Conservation (phyloP, 2,888 invertebrate species). For the Pyrochroa serraticornis region DNA sequence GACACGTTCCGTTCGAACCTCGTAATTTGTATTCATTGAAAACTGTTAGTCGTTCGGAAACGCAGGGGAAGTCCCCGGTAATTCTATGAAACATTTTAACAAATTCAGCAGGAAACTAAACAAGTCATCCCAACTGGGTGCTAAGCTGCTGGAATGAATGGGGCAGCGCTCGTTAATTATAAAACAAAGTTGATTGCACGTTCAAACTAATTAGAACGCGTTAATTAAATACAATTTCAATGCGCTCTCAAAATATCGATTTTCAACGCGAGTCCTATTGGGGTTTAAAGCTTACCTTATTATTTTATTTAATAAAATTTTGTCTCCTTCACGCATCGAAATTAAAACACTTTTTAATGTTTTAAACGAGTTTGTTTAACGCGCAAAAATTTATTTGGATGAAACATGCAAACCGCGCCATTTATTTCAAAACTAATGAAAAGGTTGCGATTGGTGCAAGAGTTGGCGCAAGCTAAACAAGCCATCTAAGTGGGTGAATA, state of each 20-base stretch:
- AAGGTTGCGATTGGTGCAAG: too few relatives aligned
- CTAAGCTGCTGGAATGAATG: neutral
- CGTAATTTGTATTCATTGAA: constrained; percentile 8
- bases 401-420: too few relatives aligned
- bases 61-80: neutral
- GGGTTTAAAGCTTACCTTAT: too few relatives aligned
- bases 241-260: constrained; percentile 6
- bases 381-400: too few relatives aligned
- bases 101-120: neutral
- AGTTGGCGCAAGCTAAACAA: too few relatives aligned
- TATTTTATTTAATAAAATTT: too few relatives aligned
- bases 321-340: too few relatives aligned
- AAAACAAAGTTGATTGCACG: constrained; percentile 3
- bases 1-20: neutral
- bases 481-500: too few relatives aligned
- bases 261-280: neutral
- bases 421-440: too few relatives aligned
- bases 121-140: neutral
- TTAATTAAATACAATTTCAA: neutral
- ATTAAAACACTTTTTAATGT: too few relatives aligned
- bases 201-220: neutral
- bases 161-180: neutral
- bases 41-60: neutral
- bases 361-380: too few relatives aligned
- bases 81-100: neutral